phyloP scores from a whole-genome alignment of 2,113 vertebrate genomes.

The Dasypus novemcinctus region DNA sequence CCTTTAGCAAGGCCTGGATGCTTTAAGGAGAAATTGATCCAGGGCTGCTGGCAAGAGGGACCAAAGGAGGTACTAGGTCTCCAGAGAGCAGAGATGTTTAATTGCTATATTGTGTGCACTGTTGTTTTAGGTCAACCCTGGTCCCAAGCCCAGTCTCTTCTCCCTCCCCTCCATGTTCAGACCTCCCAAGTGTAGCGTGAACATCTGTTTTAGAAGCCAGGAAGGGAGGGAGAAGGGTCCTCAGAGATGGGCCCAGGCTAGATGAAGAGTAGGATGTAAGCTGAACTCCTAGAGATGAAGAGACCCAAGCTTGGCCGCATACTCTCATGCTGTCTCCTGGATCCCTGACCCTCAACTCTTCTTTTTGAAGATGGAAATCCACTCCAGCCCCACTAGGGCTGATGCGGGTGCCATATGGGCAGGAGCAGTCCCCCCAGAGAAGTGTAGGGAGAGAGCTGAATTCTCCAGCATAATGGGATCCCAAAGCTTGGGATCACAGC shows the following conservation, averaged over 20 bases:
- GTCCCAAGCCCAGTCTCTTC: slow-evolving; percentile 37
- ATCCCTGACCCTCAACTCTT: not conserved
- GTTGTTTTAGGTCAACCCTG: slow-evolving; percentile 66
- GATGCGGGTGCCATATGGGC: not conserved
- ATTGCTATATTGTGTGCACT: slow-evolving; percentile 67
- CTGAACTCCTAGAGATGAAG: slow-evolving; percentile 30
- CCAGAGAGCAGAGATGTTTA: slow-evolving; percentile 52
- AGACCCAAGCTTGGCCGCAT: slow-evolving; percentile 12
- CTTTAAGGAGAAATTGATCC: slow-evolving; percentile 52
- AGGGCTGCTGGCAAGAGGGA: slow-evolving; percentile 46
- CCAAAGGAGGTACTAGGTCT: slow-evolving; percentile 16
- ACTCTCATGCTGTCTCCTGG: slow-evolving; percentile 23
- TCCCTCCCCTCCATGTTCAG: slow-evolving; percentile 35
- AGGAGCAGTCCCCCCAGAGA: not conserved
- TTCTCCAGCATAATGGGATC: slow-evolving; percentile 19
- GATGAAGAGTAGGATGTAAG: slow-evolving; percentile 38
- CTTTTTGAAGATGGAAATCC: slow-evolving; percentile 35
- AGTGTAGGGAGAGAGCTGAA: slow-evolving; percentile 1
- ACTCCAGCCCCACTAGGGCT: not conserved
- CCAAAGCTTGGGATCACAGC: slow-evolving; percentile 22
- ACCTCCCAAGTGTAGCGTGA: slow-evolving; percentile 55
- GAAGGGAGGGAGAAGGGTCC: slow-evolving; percentile 29
- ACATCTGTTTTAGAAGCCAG: slow-evolving; percentile 58
- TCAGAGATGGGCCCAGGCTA: slow-evolving; percentile 22
- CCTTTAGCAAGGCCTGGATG: slow-evolving; percentile 61